These are phyloP conservation scores for Andricus curvator DNA, from an alignment of 2,888 invertebrate species.

Conservation along the genomic window DNA sequence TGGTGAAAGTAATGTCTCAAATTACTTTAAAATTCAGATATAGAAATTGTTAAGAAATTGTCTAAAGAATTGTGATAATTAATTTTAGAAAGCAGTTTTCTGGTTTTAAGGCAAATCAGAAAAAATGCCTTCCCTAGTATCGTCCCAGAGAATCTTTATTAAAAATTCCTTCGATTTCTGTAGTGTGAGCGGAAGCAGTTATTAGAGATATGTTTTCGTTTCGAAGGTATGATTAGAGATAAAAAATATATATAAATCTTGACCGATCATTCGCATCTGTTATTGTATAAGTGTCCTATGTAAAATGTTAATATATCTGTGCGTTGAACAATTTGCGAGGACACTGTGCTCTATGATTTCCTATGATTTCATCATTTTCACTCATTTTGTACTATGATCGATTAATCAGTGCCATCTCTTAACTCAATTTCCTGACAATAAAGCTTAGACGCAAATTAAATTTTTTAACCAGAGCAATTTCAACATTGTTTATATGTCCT, in stretches of 20 bases:
- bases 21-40: neutral
- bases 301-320: constrained; percentile 23
- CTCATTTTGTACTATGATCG: constrained; percentile 25
- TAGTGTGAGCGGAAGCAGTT: neutral
- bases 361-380: neutral
- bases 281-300: neutral
- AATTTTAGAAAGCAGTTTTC: constrained; percentile 5
- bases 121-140: constrained; percentile 2
- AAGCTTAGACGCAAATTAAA: constrained; percentile 20
- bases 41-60: neutral
- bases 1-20: constrained; percentile 1
- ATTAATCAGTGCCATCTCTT: constrained; percentile 18
- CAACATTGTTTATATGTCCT: constrained; percentile 15
- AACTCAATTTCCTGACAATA: constrained; percentile 33
- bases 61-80: constrained; percentile 21
- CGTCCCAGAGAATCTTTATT: constrained; percentile 23
- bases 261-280: constrained; percentile 3
- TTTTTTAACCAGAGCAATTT: constrained; percentile 8
- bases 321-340: constrained; percentile 30
- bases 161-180: neutral
- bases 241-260: neutral
- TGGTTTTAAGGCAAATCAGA: neutral
- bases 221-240: neutral
- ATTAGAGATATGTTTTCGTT: constrained; percentile 8
- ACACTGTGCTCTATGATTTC: neutral